Percentiles rank a stretch among this genome's conserved stretches.
These are phyloP conservation scores for Microtus pennsylvanicus DNA, from an alignment of 2,113 vertebrate genomes.

Conservation along the genomic window DNA sequence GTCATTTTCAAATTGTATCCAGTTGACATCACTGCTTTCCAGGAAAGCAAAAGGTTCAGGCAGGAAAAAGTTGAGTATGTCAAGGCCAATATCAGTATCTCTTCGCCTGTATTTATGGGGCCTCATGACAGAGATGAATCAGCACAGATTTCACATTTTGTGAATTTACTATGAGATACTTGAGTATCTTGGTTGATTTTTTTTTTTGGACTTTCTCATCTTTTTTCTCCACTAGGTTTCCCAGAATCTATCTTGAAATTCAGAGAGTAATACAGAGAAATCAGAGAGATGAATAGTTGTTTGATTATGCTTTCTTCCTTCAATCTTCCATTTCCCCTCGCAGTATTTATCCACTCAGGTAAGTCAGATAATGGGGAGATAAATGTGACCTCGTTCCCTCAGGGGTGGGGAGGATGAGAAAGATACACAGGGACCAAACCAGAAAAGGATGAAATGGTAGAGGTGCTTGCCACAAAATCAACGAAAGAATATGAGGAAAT, in stretches of 20 bases:
- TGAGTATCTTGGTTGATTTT: neutral
- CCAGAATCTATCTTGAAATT: neutral
- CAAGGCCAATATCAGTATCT: neutral
- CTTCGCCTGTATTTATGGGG: neutral
- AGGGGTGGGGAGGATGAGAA: neutral
- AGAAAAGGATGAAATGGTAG: neutral
- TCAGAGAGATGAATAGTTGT: neutral
- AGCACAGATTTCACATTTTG: neutral
- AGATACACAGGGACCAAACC: neutral
- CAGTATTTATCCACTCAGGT: conserved; percentile 9
- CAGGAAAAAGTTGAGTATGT: neutral
- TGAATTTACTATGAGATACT: neutral
- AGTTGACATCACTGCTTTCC: neutral
- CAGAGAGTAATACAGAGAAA: neutral
- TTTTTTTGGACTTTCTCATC: neutral
- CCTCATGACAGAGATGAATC: neutral
- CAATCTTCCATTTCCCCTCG: neutral
- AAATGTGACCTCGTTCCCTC: neutral
- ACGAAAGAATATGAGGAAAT: neutral
- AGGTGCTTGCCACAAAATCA: neutral
- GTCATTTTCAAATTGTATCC: neutral
- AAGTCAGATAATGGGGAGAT: neutral
- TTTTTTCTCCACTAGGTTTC: neutral
- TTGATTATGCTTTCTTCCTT: neutral
- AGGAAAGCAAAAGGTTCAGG: neutral